Conservation (phyloP, 30 jellyfish, hydroid and myxozoan genomes). For the Phacellophora camtschatica region DNA sequence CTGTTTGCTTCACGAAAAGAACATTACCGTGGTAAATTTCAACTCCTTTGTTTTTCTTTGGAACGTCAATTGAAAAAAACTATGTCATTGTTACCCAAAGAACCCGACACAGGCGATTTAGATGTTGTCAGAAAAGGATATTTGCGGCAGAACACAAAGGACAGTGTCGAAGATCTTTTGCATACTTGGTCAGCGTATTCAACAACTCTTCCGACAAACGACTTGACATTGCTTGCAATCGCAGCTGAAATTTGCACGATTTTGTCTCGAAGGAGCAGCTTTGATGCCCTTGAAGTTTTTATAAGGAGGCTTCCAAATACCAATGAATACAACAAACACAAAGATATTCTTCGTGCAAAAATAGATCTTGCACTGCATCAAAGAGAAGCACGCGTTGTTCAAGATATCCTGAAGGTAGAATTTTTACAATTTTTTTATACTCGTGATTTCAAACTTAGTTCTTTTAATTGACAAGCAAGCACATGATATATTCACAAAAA, state of each 20-base stretch:
- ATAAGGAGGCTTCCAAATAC: constrained; percentile 54
- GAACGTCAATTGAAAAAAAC: not conserved
- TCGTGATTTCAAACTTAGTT: too few species aligned
- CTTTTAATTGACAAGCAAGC: too few species aligned
- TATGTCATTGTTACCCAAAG: not conserved
- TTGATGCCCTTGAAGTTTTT: constrained; percentile 64
- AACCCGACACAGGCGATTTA: too few species aligned
- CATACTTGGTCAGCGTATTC: constrained; percentile 62
- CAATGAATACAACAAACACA: constrained; percentile 23
- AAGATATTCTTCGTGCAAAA: constrained; percentile 65
- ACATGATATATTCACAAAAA: too few species aligned
- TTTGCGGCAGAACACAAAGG: constrained; percentile 7
- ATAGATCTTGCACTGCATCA: constrained; percentile 61
- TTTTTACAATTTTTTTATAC: too few species aligned
- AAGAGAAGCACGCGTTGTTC: constrained; percentile 45
- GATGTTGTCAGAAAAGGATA: not conserved
- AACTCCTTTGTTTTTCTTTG: not conserved
- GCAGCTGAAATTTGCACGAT: constrained; percentile 66
- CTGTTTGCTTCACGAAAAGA: constrained; percentile 5
- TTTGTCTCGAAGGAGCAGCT: constrained; percentile 43
- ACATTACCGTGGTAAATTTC: constrained; percentile 37
- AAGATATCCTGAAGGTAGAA: constrained; percentile 49
- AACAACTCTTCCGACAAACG: constrained; percentile 10
- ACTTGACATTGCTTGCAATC: constrained; percentile 33
- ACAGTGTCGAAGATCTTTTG: constrained; percentile 43